Evolutionary conservation across 2,797 vertebrate species (phyloP).

Genomic region (Liparis tanakae): DNA sequence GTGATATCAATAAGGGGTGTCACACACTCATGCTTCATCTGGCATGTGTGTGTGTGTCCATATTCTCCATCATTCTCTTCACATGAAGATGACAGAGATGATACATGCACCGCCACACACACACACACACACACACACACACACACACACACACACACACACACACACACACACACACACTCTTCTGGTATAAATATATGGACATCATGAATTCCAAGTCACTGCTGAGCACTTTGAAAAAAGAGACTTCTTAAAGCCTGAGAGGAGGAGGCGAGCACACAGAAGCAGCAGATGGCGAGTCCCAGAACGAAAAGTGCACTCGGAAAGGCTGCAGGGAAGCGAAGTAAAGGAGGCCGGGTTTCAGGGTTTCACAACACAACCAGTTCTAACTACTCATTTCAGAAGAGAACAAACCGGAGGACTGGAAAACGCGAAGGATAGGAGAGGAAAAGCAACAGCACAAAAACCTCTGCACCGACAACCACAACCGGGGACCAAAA

Average conservation of each 20-base stretch:
- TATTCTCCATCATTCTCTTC: no score
- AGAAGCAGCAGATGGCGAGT: constrained; percentile 59
- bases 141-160: constrained; percentile 37
- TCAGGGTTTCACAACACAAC: constrained; percentile 53
- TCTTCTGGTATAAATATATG: constrained; percentile 48
- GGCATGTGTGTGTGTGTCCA: constrained; percentile 6
- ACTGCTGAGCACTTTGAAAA: constrained; percentile 34
- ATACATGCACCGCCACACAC: no score
- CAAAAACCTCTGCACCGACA: constrained; percentile 36
- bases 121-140: constrained; percentile 36
- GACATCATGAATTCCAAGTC: constrained; percentile 38
- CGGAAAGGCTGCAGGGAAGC: constrained; percentile 47
- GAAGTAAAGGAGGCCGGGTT: constrained; percentile 41
- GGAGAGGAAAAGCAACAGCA: constrained; percentile 38
- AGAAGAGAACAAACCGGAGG: constrained; percentile 39
- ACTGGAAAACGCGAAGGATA: constrained; percentile 30
- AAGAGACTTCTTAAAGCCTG: constrained; percentile 35
- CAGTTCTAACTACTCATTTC: constrained; percentile 36
- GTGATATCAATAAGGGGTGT: constrained; percentile 51
- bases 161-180: constrained; percentile 44
- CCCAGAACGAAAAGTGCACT: constrained; percentile 40
- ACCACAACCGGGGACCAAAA: constrained; percentile 48
- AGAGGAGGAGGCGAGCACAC: constrained; percentile 54
- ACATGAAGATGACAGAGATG: no score
- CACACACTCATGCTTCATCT: constrained; percentile 56